A percentile compares a stretch with the other conserved stretches of the same genome.
These are phyloP conservation scores for Nephrotoma appendiculata DNA, from an alignment of 2,888 invertebrate genomes.

Conservation along the genomic window DNA sequence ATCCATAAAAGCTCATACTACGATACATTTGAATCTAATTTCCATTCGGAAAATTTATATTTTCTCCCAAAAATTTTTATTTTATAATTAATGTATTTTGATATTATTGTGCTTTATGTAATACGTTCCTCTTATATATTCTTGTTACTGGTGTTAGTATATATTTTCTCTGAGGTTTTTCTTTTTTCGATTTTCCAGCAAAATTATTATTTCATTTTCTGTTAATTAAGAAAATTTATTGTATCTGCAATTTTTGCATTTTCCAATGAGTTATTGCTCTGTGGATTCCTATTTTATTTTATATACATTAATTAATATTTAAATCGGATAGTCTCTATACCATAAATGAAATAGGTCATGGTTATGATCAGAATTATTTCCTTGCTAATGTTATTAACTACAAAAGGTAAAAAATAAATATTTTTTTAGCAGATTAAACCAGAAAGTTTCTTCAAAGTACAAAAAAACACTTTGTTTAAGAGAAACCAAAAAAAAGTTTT, in stretches of 20 bases:
- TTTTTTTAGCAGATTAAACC: no score
- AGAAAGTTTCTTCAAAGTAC: no score
- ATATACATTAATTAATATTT: not conserved
- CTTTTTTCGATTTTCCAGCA: not conserved
- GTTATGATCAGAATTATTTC: no score
- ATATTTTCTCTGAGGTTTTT: not conserved
- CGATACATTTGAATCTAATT: not conserved
- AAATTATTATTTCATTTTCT: not conserved
- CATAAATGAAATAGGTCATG: no score
- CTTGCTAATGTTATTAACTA: no score
- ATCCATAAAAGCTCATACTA: not conserved
- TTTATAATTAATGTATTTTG: not conserved
- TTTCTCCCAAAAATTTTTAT: not conserved
- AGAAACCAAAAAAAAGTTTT: no score
- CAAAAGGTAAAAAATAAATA: no score
- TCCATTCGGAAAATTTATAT: not conserved
- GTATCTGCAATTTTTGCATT: not conserved
- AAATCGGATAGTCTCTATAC: no score
- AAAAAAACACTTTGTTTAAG: no score
- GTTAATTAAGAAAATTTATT: not conserved
- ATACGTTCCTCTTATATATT: not conserved
- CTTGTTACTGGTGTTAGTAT: not conserved
- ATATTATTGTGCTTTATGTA: not conserved
- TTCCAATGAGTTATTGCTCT: not conserved
- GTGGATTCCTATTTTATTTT: not conserved